Evolutionary conservation across 2,797 vertebrate genomes (phyloP), one percentile per base, ranked within the genome.

Genomic region (Podarcis lilfordi): DNA sequence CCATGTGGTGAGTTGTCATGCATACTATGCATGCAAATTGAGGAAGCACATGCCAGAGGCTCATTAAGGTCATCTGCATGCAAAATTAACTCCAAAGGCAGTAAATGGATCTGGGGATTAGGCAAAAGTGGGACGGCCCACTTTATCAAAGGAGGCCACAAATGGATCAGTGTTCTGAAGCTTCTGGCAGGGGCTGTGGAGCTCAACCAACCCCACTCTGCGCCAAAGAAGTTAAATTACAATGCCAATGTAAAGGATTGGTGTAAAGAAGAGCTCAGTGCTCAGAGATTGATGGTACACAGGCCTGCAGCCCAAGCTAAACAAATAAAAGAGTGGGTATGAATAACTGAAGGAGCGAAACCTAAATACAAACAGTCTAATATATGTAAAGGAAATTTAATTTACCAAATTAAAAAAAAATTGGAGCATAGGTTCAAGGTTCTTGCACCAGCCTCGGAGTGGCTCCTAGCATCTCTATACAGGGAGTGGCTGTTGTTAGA

Each of bases 51-150:
- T 17, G 10, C 43, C 59, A 69, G 32, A 10, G 40, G 61, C 83
- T 91, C 66, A 85, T 85, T 89, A 83, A 75, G 81, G 4, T 79
- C 13, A 32, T 90, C 92, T 92, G 74, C 86, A 64, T 91, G 89
- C 37, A 45, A 37, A 82, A 85, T 90, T 86, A 91, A 66, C 69
- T 84, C 85, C 84, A 45, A 0, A 35, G 55, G 32, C 59, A 23
- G 50, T 43, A 85, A 85, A 82, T 29, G 6, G 77, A 90, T 66
- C n/a, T 45, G 92, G 80, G 79, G 59, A 82, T 94, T 90, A 76
- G 80, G 86, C 35, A 85, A 61, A 2, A 55, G 1, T 55, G 50
- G 50, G 50, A 55, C 1, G 3, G n/a, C 81, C 35, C 37, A 66
- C 50, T 55, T 27, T 85, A 80, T 81, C 78, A 81, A 85, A 85